These are phyloP conservation scores for Aramus guarauna DNA, from an alignment of 2,113 vertebrate genomes.

Conservation along the genomic window DNA sequence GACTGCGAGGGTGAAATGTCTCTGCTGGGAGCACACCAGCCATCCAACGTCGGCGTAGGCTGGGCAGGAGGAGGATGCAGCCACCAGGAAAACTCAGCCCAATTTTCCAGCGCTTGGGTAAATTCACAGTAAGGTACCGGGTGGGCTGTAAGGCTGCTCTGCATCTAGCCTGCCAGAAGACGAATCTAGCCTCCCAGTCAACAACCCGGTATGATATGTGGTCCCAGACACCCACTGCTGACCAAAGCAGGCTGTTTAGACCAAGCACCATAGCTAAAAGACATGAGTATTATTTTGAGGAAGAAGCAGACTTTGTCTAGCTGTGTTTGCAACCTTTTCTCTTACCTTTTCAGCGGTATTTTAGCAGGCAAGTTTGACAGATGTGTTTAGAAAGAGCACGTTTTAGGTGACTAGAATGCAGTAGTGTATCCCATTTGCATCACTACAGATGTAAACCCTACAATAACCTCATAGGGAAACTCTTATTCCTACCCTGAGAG, in stretches of 20 bases:
- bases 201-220: rapidly evolving
- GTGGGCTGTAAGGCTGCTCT: background rate
- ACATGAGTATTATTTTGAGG: background rate
- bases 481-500: background rate
- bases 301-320: background rate
- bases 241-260: background rate
- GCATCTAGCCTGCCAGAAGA: background rate
- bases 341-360: background rate
- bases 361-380: background rate
- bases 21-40: background rate
- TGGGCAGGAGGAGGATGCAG: background rate
- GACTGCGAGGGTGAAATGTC: background rate
- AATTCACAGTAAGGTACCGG: background rate
- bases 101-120: background rate
- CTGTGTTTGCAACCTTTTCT: background rate
- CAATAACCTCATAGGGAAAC: background rate
- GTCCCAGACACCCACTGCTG: background rate
- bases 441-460: background rate
- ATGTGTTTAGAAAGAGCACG: background rate
- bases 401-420: background rate
- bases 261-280: background rate
- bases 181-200: background rate
- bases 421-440: background rate
- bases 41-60: too few relatives aligned
- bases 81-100: background rate